Percentiles rank a stretch among this genome's conserved stretches.
Evolutionary conservation across 2,888 invertebrate genomes (phyloP).

Genomic region (Molanna angustata): DNA sequence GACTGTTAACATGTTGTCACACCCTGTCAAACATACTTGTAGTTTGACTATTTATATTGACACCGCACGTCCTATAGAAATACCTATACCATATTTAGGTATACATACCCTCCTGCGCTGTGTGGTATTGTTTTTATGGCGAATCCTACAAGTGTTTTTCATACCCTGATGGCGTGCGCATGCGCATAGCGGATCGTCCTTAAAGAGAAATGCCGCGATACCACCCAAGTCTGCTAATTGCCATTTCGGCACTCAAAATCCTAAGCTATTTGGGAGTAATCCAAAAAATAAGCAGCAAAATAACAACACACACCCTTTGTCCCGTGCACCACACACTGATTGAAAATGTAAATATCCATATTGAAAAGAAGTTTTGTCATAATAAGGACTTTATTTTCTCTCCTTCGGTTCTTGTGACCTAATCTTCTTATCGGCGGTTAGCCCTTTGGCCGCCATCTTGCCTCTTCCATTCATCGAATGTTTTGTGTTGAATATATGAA

Average conservation of each 20-base stretch:
- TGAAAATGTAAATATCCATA: constrained; percentile 30
- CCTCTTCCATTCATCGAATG: constrained; percentile 13
- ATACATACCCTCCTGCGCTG: too few relatives aligned
- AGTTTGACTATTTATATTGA: too few relatives aligned
- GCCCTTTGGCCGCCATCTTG: constrained; percentile 11
- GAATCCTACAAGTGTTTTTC: background rate
- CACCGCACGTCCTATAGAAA: too few relatives aligned
- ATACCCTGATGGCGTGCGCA: background rate
- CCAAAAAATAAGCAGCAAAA: constrained; percentile 28
- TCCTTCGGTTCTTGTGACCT: constrained; percentile 26
- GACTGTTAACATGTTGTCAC: too few relatives aligned
- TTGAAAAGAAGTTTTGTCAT: constrained; percentile 28
- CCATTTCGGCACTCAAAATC: constrained; percentile 24
- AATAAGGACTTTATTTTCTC: constrained; percentile 30
- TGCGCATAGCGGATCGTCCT: constrained; percentile 2
- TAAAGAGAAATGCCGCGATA: constrained; percentile 21
- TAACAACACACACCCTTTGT: constrained; percentile 30
- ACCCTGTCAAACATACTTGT: too few relatives aligned
- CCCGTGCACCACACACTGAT: constrained; percentile 25
- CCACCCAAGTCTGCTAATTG: constrained; percentile 32
- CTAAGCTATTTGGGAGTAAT: constrained; percentile 23
- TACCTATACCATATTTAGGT: too few relatives aligned
- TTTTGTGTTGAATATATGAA: constrained; percentile 17
- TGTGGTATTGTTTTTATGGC: too few relatives aligned
- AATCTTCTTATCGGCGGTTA: constrained; percentile 30